Conservation (phyloP, 2,888 invertebrate genomes). For the Hoplodrina blanda region DNA sequence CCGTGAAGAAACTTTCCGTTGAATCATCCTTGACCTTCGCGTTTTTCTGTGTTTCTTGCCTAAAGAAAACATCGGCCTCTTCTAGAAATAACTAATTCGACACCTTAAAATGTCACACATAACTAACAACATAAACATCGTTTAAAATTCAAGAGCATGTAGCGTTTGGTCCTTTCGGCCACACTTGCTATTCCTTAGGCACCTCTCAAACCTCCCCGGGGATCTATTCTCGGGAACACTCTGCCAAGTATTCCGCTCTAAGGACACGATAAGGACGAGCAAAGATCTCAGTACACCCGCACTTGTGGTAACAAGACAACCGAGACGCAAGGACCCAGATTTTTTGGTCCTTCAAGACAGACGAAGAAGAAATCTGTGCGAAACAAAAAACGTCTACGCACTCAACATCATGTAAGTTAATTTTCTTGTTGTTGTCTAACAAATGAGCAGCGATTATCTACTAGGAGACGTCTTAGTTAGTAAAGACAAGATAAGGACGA, state of each 20-base stretch:
- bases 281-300: conserved; percentile 38
- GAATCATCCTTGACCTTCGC: neutral
- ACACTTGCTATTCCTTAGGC: conserved; percentile 30
- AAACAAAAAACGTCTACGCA: conserved; percentile 14
- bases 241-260: conserved; percentile 24
- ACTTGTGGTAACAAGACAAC: conserved; percentile 31
- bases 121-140: conserved; percentile 24
- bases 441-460: conserved; percentile 32
- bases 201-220: conserved; percentile 17
- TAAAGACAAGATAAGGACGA: conserved; percentile 18
- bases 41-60: neutral
- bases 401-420: neutral
- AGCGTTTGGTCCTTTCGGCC: conserved; percentile 3
- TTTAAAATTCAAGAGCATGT: conserved; percentile 25
- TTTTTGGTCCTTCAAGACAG: conserved; percentile 16
- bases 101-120: neutral
- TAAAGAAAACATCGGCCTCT: neutral
- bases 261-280: conserved; percentile 46
- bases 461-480: conserved; percentile 21
- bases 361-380: conserved; percentile 13
- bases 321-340: conserved; percentile 12
- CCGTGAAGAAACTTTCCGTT: neutral
- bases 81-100: neutral
- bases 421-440: conserved; percentile 13
- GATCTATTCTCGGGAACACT: conserved; percentile 34